Evolutionary conservation across 2,113 vertebrate species (phyloP).

Genomic region (Phasianus colchicus): DNA sequence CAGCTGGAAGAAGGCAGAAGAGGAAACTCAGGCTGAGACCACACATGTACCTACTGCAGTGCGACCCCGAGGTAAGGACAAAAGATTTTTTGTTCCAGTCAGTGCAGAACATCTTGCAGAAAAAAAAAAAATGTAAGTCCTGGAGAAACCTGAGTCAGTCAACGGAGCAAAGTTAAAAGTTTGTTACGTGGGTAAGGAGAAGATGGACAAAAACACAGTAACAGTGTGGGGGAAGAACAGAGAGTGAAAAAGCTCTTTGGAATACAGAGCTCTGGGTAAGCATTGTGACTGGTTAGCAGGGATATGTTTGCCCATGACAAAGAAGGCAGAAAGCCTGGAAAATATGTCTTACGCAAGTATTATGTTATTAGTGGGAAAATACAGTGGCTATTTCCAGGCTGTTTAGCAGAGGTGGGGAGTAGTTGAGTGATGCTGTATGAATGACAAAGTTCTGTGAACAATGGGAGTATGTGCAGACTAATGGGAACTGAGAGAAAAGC

Average conservation of each 20-base stretch:
- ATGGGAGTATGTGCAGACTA: neutral
- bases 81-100: neutral
- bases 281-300: neutral
- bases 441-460: neutral
- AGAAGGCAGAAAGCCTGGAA: neutral
- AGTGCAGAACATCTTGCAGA: neutral
- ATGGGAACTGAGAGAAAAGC: neutral
- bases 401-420: neutral
- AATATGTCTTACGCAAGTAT: neutral
- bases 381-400: neutral
- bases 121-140: neutral
- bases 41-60: neutral
- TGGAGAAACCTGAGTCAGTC: neutral
- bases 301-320: neutral
- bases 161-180: neutral
- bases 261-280: neutral
- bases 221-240: neutral
- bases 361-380: neutral
- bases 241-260: neutral
- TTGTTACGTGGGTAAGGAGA: neutral
- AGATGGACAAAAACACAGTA: neutral
- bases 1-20: neutral
- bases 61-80: neutral
- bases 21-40: neutral
- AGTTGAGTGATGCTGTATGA: fast-evolving